Percentiles rank a stretch among this genome's conserved stretches.
Conservation (phyloP, 2,888 invertebrate genomes). For the Polydrusus pterygomalis region DNA sequence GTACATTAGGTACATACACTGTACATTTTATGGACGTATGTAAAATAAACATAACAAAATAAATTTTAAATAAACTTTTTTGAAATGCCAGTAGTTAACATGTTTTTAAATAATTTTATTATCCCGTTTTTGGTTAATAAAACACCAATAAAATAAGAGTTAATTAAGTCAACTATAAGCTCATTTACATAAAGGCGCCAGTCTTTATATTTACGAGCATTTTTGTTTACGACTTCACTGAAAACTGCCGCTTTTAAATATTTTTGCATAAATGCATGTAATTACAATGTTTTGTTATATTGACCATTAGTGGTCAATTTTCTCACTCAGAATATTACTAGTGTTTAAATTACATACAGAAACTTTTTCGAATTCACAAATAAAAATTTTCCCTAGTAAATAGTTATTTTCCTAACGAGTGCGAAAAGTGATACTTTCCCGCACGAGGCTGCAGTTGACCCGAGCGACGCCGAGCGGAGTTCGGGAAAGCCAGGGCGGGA, state of each 20-base stretch:
- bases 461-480: no score
- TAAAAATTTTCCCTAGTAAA: no score
- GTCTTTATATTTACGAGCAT: slow-evolving; percentile 24
- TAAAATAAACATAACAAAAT: slow-evolving; percentile 4
- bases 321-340: neutral
- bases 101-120: slow-evolving; percentile 11
- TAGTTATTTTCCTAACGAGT: no score
- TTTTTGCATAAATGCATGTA: slow-evolving; percentile 13
- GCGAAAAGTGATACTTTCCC: no score
- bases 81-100: neutral
- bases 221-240: slow-evolving; percentile 23
- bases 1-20: neutral
- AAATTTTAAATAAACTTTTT: slow-evolving; percentile 16
- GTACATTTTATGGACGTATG: neutral
- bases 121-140: slow-evolving; percentile 10
- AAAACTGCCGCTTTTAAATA: slow-evolving; percentile 4
- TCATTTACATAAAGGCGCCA: slow-evolving; percentile 26
- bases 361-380: no score
- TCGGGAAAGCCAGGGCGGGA: no score
- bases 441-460: no score
- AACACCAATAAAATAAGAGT: slow-evolving; percentile 23
- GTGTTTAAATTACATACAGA: no score
- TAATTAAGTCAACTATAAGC: slow-evolving; percentile 24
- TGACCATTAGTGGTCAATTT: neutral
- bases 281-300: neutral